phyloP scores from a whole-genome alignment of 2,888 invertebrate genomes.

The Cancer borealis region DNA sequence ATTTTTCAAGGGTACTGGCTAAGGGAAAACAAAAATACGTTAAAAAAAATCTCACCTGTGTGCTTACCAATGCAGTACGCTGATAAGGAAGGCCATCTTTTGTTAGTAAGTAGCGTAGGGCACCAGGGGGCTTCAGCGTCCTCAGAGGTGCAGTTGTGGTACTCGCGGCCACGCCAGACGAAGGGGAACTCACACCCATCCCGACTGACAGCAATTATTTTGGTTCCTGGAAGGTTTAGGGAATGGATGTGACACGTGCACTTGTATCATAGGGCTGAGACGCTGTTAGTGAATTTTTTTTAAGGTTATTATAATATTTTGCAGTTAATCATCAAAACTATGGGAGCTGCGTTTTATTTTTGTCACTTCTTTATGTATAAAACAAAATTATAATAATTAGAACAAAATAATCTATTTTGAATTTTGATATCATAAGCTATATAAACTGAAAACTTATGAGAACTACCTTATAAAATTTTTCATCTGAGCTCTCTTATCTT shows the following conservation, averaged over 20 bases:
- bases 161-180: not conserved
- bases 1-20: too few relatives aligned
- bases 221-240: not conserved
- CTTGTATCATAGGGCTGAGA: not conserved
- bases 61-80: not conserved
- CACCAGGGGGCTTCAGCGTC: not conserved
- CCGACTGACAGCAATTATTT: not conserved
- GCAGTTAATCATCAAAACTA: too few relatives aligned
- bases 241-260: not conserved
- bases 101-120: not conserved
- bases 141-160: not conserved
- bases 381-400: too few relatives aligned
- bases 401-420: too few relatives aligned
- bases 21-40: too few relatives aligned
- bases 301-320: not conserved
- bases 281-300: not conserved
- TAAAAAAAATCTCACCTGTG: too few relatives aligned
- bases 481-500: too few relatives aligned
- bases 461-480: too few relatives aligned
- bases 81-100: not conserved
- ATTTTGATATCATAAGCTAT: too few relatives aligned
- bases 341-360: too few relatives aligned
- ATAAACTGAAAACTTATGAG: too few relatives aligned
- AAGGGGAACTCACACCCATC: not conserved
- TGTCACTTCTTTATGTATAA: too few relatives aligned